Conservation (phyloP, 2,113 vertebrate species). For the Brachyhypopomus gauderio region DNA sequence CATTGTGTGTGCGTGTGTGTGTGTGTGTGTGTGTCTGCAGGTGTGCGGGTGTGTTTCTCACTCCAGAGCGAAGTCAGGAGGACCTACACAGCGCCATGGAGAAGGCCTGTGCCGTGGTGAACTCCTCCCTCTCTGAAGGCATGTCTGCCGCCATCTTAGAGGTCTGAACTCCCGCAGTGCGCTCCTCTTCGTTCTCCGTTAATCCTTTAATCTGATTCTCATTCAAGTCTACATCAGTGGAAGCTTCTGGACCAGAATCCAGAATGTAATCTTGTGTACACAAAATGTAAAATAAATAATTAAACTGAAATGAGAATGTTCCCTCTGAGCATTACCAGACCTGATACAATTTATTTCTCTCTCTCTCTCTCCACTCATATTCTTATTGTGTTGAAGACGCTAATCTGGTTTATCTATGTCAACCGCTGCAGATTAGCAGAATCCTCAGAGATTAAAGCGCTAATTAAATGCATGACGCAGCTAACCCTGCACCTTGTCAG, state of each 20-base stretch:
- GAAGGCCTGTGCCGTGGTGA: constrained; percentile 83
- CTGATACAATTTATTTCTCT: constrained; percentile 34
- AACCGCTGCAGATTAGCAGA: constrained; percentile 66
- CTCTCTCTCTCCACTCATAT: constrained; percentile 49
- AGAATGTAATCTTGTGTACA: too few species aligned
- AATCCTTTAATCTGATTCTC: too few species aligned
- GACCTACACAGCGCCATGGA: constrained; percentile 85
- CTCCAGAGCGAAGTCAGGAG: constrained; percentile 78
- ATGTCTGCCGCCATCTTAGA: constrained; percentile 96
- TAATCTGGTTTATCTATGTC: constrained; percentile 72
- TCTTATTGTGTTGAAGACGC: constrained; percentile 54
- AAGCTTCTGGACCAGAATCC: too few species aligned
- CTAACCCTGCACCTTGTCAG: not conserved
- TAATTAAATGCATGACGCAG: constrained; percentile 54
- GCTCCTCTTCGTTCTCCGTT: constrained; percentile 24
- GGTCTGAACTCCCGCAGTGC: constrained; percentile 67
- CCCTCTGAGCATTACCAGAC: constrained; percentile 53
- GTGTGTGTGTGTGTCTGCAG: constrained; percentile 67
- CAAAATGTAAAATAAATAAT: too few species aligned
- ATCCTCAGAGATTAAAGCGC: constrained; percentile 64
- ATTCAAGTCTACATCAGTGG: too few species aligned
- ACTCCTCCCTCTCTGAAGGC: constrained; percentile 91
- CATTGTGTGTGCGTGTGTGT: not conserved
- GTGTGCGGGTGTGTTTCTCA: constrained; percentile 80
- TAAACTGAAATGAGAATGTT: not conserved